Percentiles rank a stretch among this genome's conserved stretches.
Evolutionary conservation across 2,113 vertebrate species (phyloP).

Genomic region (Lucifuga dentata): DNA sequence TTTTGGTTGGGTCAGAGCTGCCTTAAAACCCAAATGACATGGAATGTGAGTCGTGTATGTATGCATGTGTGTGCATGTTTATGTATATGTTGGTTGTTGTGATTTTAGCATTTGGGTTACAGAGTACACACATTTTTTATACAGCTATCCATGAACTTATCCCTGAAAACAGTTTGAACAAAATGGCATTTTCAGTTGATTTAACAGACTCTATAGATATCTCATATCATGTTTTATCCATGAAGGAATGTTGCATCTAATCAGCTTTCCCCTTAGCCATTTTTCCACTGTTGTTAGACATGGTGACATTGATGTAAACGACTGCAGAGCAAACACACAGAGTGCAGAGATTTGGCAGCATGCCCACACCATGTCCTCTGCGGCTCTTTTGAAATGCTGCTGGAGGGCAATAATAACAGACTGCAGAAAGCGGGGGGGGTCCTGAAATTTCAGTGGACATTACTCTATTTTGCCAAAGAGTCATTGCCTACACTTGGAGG

Average conservation of each 20-base stretch:
- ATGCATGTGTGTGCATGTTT: not conserved
- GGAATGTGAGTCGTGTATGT: too few relatives aligned
- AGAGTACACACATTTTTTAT: not conserved
- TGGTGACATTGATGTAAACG: conserved; percentile 64
- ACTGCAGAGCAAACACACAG: conserved; percentile 67
- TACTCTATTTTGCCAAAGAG: not conserved
- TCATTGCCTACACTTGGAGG: not conserved
- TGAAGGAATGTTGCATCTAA: conserved; percentile 57
- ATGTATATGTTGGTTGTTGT: not conserved
- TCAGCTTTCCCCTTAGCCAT: conserved; percentile 59
- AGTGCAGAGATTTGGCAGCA: conserved; percentile 59
- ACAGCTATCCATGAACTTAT: not conserved
- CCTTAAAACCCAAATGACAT: too few relatives aligned
- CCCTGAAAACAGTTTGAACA: not conserved
- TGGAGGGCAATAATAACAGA: conserved; percentile 52
- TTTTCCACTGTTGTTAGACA: conserved; percentile 68
- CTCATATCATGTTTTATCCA: conserved; percentile 52
- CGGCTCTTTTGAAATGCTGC: conserved; percentile 34
- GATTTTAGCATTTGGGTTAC: too few relatives aligned
- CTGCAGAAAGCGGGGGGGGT: conserved; percentile 16
- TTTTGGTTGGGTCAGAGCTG: not conserved
- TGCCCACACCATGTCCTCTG: conserved; percentile 69
- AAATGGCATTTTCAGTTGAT: conserved; percentile 19
- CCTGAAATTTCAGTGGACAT: conserved; percentile 38
- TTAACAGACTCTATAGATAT: conserved; percentile 26